Base-by-base conservation (phyloP, 2,113 vertebrate species). In the Barnardius zonarius region DNA sequence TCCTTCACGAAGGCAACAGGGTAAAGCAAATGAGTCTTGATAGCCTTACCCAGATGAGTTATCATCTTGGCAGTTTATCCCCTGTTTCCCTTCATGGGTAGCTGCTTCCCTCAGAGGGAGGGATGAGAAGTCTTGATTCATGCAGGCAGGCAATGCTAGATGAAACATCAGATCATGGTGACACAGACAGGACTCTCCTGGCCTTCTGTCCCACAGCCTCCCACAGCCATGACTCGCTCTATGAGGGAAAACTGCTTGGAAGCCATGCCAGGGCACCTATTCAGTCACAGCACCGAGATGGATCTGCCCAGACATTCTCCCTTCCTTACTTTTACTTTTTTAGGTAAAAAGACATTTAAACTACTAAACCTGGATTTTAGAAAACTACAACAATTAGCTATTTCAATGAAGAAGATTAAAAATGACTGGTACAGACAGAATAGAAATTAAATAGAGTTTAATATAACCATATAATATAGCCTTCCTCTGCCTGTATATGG, bases 21-120 rank as follows among this genome's bases (percentile, higher is more conserved):
- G 92, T 82, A 87, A 85, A 96, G 43, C 88, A 85, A 90, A 90
- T 28, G 85, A 92, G 85, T 54, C 78, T 90, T 57, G 70, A 93
- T 64, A 55, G 78, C 70, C 88, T 85, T 77, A 39, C 82, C 69
- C 82, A 73, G 72, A 73, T 16, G 85, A 85, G 82, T 44, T 95
- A 64, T 85, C 78, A 85, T 61, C 70, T 79, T 72, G 74, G 84
- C 78, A 82, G 77, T 70, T 89, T 82, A 75, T 89, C 11, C 55
- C 41, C 55, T 0, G 10, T n/a, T 93, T 92, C 72, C 85, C 82
- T 91, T 69, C 85, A 57, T 37, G 82, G 92, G 67, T 67, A 95
- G 82, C 62, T 79, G 78, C 78, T 92, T 76, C 63, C 90, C 85
- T 88, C 13, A 5, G 43, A 57, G 66, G 39, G 35, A 87, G 37